Evolutionary conservation across 1,140 invertebrate genomes (phyloP).

Genomic region (Anoplophora glabripennis): DNA sequence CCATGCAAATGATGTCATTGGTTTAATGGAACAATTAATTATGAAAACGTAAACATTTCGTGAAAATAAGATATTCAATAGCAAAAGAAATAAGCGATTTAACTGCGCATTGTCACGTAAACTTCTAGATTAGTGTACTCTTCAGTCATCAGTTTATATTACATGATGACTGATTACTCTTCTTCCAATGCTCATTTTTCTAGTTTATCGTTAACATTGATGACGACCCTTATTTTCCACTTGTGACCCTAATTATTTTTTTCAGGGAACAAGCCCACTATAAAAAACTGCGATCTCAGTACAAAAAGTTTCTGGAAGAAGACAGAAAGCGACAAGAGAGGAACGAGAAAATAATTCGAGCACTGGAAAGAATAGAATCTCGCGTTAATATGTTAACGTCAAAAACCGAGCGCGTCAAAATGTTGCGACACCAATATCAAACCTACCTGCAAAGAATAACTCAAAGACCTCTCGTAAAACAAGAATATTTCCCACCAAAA

Average conservation of each 20-base stretch:
- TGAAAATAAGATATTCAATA: too few relatives aligned
- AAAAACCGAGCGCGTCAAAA: conserved; percentile 60
- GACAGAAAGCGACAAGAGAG: conserved; percentile 57
- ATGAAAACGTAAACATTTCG: too few relatives aligned
- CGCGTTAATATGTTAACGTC: conserved; percentile 56
- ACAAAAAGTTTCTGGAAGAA: conserved; percentile 61
- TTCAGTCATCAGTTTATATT: too few relatives aligned
- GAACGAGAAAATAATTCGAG: conserved; percentile 57
- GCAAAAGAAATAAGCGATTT: too few relatives aligned
- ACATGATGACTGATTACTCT: too few relatives aligned
- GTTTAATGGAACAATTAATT: too few relatives aligned
- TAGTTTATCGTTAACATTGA: too few relatives aligned
- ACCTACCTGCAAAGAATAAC: conserved; percentile 22
- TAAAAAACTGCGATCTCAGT: conserved; percentile 55
- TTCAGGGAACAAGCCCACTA: conserved; percentile 42
- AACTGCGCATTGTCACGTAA: too few relatives aligned
- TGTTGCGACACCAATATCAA: conserved; percentile 46
- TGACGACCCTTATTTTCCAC: neutral
- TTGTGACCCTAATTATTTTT: conserved; percentile 1
- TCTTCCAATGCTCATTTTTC: too few relatives aligned
- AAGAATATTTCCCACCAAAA: too few relatives aligned
- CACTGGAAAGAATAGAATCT: conserved; percentile 58
- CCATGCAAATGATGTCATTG: too few relatives aligned
- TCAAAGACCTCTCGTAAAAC: neutral
- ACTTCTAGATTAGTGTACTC: too few relatives aligned